Conservation (phyloP, 2,797 vertebrate species). For the Salmo trutta region DNA sequence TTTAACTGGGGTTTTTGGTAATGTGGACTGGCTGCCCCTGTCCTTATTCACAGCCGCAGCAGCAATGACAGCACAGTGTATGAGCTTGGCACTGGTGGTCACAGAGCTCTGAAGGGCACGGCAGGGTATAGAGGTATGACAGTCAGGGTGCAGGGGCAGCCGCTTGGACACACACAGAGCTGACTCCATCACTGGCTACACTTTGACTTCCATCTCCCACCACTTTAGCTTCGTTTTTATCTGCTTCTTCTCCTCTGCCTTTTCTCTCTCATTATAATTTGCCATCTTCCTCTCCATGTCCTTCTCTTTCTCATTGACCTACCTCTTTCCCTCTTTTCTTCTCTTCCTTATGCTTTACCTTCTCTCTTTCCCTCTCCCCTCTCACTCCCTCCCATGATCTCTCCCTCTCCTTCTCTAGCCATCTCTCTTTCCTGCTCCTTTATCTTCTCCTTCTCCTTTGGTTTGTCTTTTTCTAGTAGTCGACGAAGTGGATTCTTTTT, state of each 20-base stretch:
- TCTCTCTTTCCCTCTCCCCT: background rate
- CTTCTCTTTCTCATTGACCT: background rate
- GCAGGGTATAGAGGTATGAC: background rate
- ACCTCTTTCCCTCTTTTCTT: background rate
- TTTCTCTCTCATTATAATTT: background rate
- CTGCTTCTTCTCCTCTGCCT: background rate
- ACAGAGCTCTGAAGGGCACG: slow-evolving; percentile 7
- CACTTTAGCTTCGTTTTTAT: background rate
- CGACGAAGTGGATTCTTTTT: slow-evolving; percentile 1
- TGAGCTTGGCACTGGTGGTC: slow-evolving; percentile 1
- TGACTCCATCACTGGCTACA: background rate
- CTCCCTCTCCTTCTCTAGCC: background rate
- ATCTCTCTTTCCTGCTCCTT: background rate
- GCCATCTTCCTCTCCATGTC: background rate
- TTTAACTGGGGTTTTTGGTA: background rate
- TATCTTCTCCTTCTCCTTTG: background rate
- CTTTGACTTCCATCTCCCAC: background rate
- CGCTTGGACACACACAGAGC: slow-evolving; percentile 4
- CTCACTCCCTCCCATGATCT: background rate
- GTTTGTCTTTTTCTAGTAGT: slow-evolving; percentile 5
- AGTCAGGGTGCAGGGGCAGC: background rate
- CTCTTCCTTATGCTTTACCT: background rate
- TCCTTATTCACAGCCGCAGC: slow-evolving; percentile 8
- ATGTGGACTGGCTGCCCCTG: background rate
- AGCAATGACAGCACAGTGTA: slow-evolving; percentile 16